Base-by-base conservation (phyloP, 1,140 invertebrate genomes). In the Drosophila pachea region DNA sequence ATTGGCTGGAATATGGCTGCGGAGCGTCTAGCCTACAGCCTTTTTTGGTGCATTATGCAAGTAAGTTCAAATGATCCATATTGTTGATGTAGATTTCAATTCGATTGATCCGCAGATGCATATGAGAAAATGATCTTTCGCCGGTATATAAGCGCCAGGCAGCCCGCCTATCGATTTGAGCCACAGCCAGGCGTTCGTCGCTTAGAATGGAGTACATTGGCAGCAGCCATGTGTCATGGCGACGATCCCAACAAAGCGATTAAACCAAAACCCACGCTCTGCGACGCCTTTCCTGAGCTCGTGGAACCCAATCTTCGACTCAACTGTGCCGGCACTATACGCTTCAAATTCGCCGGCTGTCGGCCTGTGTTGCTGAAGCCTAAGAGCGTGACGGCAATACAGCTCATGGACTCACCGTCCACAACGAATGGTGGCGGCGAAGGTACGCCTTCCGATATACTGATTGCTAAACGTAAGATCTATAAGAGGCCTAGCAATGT, bases 161-260 rank as follows among this genome's bases (percentile, higher is more conserved):
- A 48, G 7, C 71, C 82, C 0, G 66, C 71, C 0, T 88, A 75
- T 43, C 69, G 73, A 5, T 53, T 89, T 4, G 72, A 75, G 14
- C 69, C 88, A 1, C 73, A 76, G 40, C 71, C 78, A 2, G 84
- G 87, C 11, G 83, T 87, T 35, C 77, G 87, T n/a, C 87, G 87
- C 5, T 31, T 88, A 16, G 87, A 88, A 29, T 88, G 87, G 87
- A 87, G 79, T 61, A 73, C 87, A 0, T 38, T 88, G 38, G 87
- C 87, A 2, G 87, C 87, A 4, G 87, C 87, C n/a, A 88, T 88
- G 87, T 88, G 87, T n/a, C 87, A 88, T 16, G 87, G 87, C 2
- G 87, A 88, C 43, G 87, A 88, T 74, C 87, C 87, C 4, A 78
- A 78, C 56, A 88, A 82, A 50, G 83, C 87, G 1, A 58, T 88